These are phyloP conservation scores for Marronus borbonicus DNA, from an alignment of 2,888 invertebrate genomes.

Conservation along the genomic window DNA sequence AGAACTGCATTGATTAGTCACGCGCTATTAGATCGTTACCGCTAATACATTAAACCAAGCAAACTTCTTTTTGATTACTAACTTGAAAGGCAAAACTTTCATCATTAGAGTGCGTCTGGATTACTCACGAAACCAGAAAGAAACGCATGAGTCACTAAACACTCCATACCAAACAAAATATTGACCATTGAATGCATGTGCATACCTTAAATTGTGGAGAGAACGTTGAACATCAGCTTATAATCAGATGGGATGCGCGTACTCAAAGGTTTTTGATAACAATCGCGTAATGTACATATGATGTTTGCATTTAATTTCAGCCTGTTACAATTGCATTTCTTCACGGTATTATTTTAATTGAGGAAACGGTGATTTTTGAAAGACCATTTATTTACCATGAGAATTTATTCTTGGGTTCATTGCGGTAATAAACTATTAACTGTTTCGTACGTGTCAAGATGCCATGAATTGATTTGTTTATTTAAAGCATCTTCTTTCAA, in stretches of 20 bases:
- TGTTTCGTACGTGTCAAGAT: too few relatives aligned
- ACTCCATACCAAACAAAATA: background rate
- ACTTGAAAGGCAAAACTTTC: slow-evolving; percentile 16
- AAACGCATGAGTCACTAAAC: slow-evolving; percentile 1
- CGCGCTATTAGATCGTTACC: slow-evolving; percentile 17
- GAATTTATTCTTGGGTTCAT: background rate
- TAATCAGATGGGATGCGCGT: too few relatives aligned
- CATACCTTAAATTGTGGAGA: too few relatives aligned
- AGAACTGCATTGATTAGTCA: slow-evolving; percentile 1
- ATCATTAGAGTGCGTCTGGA: background rate
- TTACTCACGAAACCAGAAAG: slow-evolving; percentile 13
- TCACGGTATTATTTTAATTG: background rate
- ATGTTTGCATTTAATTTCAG: too few relatives aligned
- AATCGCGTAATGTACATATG: too few relatives aligned
- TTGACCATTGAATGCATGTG: too few relatives aligned
- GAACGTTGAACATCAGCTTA: too few relatives aligned
- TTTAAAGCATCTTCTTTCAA: too few relatives aligned
- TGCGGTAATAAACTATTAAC: background rate
- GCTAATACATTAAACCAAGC: background rate
- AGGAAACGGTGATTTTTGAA: background rate
- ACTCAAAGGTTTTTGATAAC: too few relatives aligned
- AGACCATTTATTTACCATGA: background rate
- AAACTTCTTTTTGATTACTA: slow-evolving; percentile 7
- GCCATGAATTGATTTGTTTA: too few relatives aligned
- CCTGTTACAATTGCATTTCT: too few relatives aligned